phyloP scores from a whole-genome alignment of 35 echinoderm and acorn worm genomes.

The Lytechinus pictus region DNA sequence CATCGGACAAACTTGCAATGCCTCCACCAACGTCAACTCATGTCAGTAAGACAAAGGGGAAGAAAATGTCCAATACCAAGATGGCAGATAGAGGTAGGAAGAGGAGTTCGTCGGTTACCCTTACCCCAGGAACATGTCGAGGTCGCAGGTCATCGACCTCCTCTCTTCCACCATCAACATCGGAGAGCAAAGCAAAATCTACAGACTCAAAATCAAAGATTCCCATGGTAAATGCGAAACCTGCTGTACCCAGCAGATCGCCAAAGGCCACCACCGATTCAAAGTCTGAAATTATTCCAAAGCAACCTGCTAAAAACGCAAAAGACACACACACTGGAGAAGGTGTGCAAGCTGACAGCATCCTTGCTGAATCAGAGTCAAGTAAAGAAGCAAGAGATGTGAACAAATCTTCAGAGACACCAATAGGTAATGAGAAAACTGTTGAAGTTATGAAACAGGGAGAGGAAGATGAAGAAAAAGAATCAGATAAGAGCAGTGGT shows the following conservation, averaged over 20 bases:
- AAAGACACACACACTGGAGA: not conserved
- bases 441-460: not conserved
- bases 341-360: not conserved
- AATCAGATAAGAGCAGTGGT: slow-evolving; percentile 22
- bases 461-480: not conserved
- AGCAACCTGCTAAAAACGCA: not conserved
- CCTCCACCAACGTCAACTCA: slow-evolving; percentile 52
- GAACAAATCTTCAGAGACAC: not conserved
- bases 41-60: slow-evolving; percentile 39
- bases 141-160: slow-evolving; percentile 12
- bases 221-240: not conserved
- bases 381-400: not conserved
- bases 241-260: not conserved
- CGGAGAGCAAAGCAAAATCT: not conserved
- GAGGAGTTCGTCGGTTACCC: slow-evolving; percentile 23
- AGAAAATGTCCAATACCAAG: slow-evolving; percentile 23
- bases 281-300: not conserved
- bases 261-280: not conserved
- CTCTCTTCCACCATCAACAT: slow-evolving; percentile 17
- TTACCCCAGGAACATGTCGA: not conserved
- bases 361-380: not conserved
- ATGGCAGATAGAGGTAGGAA: slow-evolving; percentile 37
- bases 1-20: slow-evolving; percentile 56
- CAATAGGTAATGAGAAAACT: not conserved
- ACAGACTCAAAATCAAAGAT: not conserved